phyloP scores from a whole-genome alignment of 2,797 vertebrate species.

The Clarias platycephalus region DNA sequence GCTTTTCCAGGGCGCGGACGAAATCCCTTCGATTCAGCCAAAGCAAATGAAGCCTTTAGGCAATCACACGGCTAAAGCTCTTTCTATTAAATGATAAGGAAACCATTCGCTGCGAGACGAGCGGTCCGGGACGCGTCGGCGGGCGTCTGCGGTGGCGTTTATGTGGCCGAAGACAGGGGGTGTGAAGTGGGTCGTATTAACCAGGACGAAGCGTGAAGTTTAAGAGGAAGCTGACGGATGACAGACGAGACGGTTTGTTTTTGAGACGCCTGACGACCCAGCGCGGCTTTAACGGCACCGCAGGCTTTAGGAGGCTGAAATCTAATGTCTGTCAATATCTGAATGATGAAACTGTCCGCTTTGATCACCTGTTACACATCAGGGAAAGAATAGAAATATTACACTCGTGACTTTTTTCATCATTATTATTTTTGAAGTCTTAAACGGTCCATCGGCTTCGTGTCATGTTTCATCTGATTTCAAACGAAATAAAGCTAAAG shows the following conservation, averaged over 20 bases:
- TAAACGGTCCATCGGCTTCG: background rate
- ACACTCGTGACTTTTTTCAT: background rate
- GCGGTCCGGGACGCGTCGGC: no score
- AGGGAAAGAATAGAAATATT: background rate
- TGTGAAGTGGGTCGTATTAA: constrained; percentile 8
- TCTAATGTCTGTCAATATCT: background rate
- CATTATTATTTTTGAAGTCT: background rate
- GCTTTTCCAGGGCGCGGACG: background rate
- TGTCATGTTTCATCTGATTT: background rate
- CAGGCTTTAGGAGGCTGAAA: background rate
- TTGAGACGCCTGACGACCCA: background rate
- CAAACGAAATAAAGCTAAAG: background rate
- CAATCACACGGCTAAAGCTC: constrained; percentile 41
- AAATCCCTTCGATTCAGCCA: constrained; percentile 26
- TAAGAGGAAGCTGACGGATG: background rate
- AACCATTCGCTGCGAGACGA: constrained; percentile 35
- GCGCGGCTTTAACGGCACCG: background rate
- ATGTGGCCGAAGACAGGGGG: background rate
- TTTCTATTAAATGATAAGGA: constrained; percentile 62
- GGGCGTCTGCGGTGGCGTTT: background rate
- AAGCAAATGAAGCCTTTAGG: constrained; percentile 21
- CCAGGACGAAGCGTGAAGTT: background rate
- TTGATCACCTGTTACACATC: background rate
- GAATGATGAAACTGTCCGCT: background rate
- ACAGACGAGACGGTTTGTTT: background rate